These are phyloP conservation scores for Sisor rabdophorus DNA, from an alignment of 2,113 vertebrate species.

Conservation along the genomic window DNA sequence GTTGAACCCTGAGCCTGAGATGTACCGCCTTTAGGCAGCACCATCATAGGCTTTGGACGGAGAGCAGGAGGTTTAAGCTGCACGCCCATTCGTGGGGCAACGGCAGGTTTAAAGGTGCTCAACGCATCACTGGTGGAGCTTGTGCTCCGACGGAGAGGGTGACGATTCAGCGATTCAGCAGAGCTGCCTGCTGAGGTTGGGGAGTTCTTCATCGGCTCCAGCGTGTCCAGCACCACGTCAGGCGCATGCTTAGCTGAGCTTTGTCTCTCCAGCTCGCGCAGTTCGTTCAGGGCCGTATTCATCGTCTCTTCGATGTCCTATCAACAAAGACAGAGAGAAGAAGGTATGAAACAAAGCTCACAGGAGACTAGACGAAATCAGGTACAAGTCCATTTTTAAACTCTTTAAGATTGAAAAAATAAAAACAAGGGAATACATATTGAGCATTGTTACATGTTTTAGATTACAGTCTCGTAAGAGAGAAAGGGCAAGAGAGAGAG, in stretches of 20 bases:
- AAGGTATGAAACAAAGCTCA: not conserved
- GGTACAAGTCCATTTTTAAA: too few relatives aligned
- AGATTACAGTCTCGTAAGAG: not conserved
- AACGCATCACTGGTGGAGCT: slow-evolving; percentile 90
- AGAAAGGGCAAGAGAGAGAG: not conserved
- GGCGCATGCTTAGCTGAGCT: slow-evolving; percentile 92
- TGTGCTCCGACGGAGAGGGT: slow-evolving; percentile 82
- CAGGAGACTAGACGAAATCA: not conserved
- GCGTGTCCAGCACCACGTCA: slow-evolving; percentile 92
- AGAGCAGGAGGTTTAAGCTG: slow-evolving; percentile 92
- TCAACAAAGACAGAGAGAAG: slow-evolving; percentile 1
- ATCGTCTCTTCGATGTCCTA: slow-evolving; percentile 98
- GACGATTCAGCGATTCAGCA: slow-evolving; percentile 82
- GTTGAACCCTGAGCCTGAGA: slow-evolving; percentile 76
- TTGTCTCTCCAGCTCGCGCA: slow-evolving; percentile 93
- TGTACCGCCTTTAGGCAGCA: slow-evolving; percentile 83
- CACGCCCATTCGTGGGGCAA: slow-evolving; percentile 92
- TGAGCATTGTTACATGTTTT: not conserved
- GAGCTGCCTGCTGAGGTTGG: slow-evolving; percentile 76
- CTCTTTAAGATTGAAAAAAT: too few relatives aligned
- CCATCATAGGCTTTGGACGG: slow-evolving; percentile 89
- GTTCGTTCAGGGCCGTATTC: slow-evolving; percentile 95
- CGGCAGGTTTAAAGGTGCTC: slow-evolving; percentile 93
- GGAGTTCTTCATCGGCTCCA: slow-evolving; percentile 84
- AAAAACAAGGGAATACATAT: not conserved